These are phyloP conservation scores for Tragelaphus oryx DNA, from an alignment of 2,797 vertebrate species.

Conservation along the genomic window DNA sequence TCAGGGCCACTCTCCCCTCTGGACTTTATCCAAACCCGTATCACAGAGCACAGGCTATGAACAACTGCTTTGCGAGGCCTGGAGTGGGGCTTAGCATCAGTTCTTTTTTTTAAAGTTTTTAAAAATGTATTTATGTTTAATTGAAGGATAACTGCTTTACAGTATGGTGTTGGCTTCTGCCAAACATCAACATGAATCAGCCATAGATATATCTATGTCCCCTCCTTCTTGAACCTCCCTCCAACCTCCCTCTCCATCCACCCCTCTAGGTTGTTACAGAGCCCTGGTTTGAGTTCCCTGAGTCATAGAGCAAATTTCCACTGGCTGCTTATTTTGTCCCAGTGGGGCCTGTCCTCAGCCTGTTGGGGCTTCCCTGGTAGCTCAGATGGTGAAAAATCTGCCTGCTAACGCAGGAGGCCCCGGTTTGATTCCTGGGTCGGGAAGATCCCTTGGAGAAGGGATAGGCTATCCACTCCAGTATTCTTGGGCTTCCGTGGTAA, in stretches of 20 bases:
- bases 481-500: neutral
- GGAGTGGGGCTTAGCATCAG: neutral
- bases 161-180: neutral
- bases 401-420: neutral
- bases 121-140: neutral
- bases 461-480: neutral
- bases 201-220: neutral
- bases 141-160: neutral
- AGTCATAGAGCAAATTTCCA: neutral
- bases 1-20: slow-evolving; percentile 13
- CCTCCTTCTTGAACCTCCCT: neutral
- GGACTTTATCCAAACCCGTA: neutral
- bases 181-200: neutral
- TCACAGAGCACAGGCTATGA: slow-evolving; percentile 11
- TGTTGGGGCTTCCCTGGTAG: neutral
- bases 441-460: neutral
- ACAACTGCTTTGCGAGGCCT: neutral
- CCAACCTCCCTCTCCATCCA: neutral
- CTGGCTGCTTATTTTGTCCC: neutral
- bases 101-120: neutral
- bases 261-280: neutral
- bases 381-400: neutral
- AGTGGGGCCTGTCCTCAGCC: neutral
- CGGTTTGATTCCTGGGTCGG: fast-evolving
- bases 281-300: neutral